Evolutionary conservation across 2,888 invertebrate genomes (phyloP).

Genomic region (Agrotis puta): DNA sequence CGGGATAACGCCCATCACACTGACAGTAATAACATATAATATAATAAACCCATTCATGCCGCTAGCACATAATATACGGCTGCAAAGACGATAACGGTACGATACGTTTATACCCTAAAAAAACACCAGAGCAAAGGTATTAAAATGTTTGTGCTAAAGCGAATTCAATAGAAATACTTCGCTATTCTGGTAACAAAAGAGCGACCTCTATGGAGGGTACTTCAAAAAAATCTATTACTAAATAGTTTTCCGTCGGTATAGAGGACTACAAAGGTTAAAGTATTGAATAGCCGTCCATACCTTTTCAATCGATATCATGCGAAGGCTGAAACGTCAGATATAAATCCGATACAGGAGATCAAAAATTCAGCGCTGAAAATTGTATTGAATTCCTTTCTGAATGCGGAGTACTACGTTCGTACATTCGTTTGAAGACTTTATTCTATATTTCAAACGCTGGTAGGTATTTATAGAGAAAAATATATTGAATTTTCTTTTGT

Average conservation of each 20-base stretch:
- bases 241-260: conserved; percentile 5
- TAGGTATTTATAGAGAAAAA: conserved; percentile 5
- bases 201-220: neutral
- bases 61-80: neutral
- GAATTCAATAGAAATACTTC: conserved; percentile 16
- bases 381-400: conserved; percentile 53
- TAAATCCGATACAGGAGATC: conserved; percentile 43
- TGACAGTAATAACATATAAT: neutral
- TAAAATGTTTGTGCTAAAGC: neutral
- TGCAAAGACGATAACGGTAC: neutral
- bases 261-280: conserved; percentile 14
- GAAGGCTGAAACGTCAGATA: conserved; percentile 25
- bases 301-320: conserved; percentile 36
- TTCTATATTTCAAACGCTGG: conserved; percentile 35
- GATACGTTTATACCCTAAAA: neutral
- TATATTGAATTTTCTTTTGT: conserved; percentile 31
- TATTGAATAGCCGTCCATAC: conserved; percentile 21
- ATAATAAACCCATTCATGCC: neutral
- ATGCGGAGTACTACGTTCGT: conserved; percentile 18
- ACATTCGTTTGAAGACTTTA: conserved; percentile 21
- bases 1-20: too few species aligned
- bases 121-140: neutral
- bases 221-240: conserved; percentile 16
- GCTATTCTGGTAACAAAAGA: conserved; percentile 1
- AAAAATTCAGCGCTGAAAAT: conserved; percentile 43